Conservation (phyloP, 2,113 vertebrate species). For the Pollachius pollachius region DNA sequence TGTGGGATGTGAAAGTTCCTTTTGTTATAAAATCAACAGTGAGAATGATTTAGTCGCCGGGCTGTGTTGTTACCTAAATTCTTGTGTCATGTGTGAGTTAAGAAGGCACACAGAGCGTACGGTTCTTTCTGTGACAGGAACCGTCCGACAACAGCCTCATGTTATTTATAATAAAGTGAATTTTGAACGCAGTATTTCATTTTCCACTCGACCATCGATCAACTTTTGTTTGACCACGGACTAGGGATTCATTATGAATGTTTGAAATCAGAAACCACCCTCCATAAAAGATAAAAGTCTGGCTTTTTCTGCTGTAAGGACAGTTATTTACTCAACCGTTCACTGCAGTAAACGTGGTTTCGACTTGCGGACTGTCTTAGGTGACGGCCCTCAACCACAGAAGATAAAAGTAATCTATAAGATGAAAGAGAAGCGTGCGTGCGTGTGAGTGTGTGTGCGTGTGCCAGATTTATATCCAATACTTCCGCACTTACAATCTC, state of each 20-base stretch:
- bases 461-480: constrained; percentile 16
- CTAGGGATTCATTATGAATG: background rate
- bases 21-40: too few relatives aligned
- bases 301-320: background rate
- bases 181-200: background rate
- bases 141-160: background rate
- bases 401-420: constrained; percentile 13
- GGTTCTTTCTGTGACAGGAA: too few relatives aligned
- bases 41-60: too few relatives aligned
- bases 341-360: background rate
- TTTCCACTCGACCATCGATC: background rate
- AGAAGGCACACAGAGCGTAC: too few relatives aligned
- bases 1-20: too few relatives aligned
- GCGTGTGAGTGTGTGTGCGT: too few relatives aligned
- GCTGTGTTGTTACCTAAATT: too few relatives aligned
- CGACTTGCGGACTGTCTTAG: background rate
- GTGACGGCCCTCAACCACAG: background rate
- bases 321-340: constrained; percentile 1
- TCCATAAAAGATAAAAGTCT: background rate
- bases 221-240: background rate
- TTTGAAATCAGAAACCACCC: background rate
- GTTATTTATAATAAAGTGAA: background rate
- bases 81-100: too few relatives aligned
- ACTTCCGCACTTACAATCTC: constrained; percentile 8
- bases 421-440: constrained; percentile 19